phyloP scores from a whole-genome alignment of 2,797 vertebrate species.

The Periparus ater region DNA sequence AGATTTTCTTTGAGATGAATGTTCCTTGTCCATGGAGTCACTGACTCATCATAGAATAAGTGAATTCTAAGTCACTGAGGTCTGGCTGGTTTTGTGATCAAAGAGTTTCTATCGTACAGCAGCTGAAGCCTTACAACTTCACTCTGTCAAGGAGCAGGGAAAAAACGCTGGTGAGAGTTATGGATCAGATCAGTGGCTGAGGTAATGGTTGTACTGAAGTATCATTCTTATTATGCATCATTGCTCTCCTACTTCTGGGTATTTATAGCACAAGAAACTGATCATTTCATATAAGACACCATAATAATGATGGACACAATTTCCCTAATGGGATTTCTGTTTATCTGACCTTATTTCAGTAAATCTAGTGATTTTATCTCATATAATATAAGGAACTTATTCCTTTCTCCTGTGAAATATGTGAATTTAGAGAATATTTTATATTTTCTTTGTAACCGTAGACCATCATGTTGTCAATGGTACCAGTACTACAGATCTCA shows the following conservation, averaged over 20 bases:
- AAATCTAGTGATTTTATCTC: background rate
- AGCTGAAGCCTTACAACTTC: background rate
- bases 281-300: background rate
- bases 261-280: background rate
- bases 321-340: background rate
- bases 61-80: background rate
- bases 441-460: background rate
- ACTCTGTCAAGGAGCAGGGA: background rate
- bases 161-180: background rate
- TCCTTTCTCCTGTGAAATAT: background rate
- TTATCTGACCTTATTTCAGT: background rate
- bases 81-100: background rate
- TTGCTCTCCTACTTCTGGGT: background rate
- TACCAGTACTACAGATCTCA: background rate
- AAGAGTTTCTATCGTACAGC: background rate
- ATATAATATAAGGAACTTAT: background rate
- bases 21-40: background rate
- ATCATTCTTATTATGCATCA: background rate
- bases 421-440: background rate
- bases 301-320: background rate
- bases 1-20: background rate
- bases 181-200: background rate
- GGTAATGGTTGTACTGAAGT: background rate
- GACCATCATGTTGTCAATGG: background rate
- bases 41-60: background rate